Conservation (phyloP, 2,797 vertebrate genomes). For the Phylloscopus collybita region DNA sequence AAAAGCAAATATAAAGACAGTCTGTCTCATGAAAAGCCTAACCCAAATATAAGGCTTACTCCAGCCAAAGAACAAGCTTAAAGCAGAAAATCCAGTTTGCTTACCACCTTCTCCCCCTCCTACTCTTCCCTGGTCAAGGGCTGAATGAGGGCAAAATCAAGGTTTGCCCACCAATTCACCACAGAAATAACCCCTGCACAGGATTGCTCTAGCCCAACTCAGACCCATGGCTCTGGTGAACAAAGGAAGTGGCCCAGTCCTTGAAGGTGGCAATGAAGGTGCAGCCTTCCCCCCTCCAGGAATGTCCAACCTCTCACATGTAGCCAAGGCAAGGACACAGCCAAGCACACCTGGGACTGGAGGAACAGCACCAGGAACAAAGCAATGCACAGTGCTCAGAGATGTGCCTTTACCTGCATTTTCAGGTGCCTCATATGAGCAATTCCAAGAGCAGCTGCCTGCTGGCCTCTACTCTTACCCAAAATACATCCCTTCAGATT, state of each 20-base stretch:
- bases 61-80: neutral
- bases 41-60: neutral
- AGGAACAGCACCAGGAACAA: neutral
- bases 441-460: neutral
- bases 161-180: neutral
- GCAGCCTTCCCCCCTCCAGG: neutral
- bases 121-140: neutral
- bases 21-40: neutral
- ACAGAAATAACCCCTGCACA: neutral
- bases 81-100: neutral
- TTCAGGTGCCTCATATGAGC: neutral
- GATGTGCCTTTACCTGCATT: too few species aligned
- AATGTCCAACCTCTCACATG: neutral
- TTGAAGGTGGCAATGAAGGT: neutral
- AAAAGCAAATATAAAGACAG: neutral
- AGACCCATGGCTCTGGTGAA: neutral
- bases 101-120: neutral
- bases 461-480: neutral
- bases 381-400: neutral
- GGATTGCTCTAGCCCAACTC: neutral
- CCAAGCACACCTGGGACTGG: neutral
- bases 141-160: neutral
- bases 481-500: neutral
- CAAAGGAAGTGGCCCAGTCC: neutral
- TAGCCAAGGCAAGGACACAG: neutral